Evolutionary conservation across 2,113 vertebrate species (phyloP).

Genomic region (Hippocampus abdominalis): DNA sequence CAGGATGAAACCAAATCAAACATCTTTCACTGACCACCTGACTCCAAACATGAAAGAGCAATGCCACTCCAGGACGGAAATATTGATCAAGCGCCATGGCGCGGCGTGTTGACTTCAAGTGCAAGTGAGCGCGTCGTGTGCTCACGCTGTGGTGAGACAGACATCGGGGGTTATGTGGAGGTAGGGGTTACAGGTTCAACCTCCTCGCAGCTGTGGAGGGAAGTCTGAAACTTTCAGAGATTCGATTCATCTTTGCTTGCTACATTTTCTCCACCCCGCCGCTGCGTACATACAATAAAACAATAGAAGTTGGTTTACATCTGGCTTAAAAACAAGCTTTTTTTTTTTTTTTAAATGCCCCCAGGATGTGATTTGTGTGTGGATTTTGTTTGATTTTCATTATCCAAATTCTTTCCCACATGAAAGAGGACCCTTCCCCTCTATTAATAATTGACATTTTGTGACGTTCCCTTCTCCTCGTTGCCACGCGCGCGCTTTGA

Average conservation of each 20-base stretch:
- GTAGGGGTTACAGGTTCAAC: slow-evolving; percentile 49
- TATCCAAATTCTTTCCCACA: slow-evolving; percentile 60
- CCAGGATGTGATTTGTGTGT: slow-evolving; percentile 43
- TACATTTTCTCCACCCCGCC: slow-evolving; percentile 6
- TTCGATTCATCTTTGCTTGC: slow-evolving; percentile 14
- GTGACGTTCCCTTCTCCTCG: slow-evolving; percentile 52
- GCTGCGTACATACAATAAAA: background rate
- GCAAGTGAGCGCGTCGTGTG: slow-evolving; percentile 9
- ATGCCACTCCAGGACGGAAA: slow-evolving; percentile 28
- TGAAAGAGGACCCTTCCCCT: slow-evolving; percentile 70
- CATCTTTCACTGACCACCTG: slow-evolving; percentile 37
- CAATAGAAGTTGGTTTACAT: slow-evolving; percentile 14
- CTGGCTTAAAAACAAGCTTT: slow-evolving; percentile 9
- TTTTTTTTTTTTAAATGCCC: slow-evolving; percentile 35
- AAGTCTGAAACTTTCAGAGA: slow-evolving; percentile 24
- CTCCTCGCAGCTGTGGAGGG: slow-evolving; percentile 34
- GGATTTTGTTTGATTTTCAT: slow-evolving; percentile 65
- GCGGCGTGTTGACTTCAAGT: slow-evolving; percentile 55
- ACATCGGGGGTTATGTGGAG: slow-evolving; percentile 56
- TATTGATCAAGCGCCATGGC: slow-evolving; percentile 57
- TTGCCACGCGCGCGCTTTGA: slow-evolving; percentile 61
- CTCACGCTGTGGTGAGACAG: slow-evolving; percentile 43
- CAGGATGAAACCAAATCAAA: slow-evolving; percentile 19
- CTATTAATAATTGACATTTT: slow-evolving; percentile 72
- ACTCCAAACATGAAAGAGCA: slow-evolving; percentile 57